Base-by-base conservation (phyloP, 2,113 vertebrate genomes). In the Silurus meridionalis region DNA sequence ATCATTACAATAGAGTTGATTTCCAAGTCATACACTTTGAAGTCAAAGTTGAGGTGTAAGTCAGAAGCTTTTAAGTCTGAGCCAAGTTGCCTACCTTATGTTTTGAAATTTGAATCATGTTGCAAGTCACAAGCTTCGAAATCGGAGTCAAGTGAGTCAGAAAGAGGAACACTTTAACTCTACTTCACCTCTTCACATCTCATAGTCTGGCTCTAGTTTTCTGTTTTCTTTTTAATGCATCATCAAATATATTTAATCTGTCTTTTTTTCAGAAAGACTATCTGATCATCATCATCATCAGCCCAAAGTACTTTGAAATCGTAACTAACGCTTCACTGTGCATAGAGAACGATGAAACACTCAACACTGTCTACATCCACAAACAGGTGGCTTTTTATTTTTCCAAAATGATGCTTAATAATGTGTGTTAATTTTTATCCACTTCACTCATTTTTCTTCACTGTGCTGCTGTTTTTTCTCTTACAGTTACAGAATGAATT, bases 221-320 rank as follows among this genome's bases (percentile, higher is more conserved):
- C 19, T 71, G 77, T 48, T 66, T 57, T 28, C 48, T 50, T 69
- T 48, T 9, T 28, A 19, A 48, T 37, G 23, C 8, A 48, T 13
- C 6, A 21, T 63, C 63, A 57, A 17, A 23, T 28, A n/a, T 79
- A 1, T 58, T 37, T 64, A 7, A 10, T 78, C 5, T 19, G 17
- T 57, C 46, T 72, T 8, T 57, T 48, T 46, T 0, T 90, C 37
- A 96, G 95, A 96, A 95, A 89, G 95, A 95, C 67, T 96, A 95
- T 81, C 88, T 96, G 91, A 96, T 96, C 89, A 96, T 96, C 91
- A 95, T 96, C 88, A 93, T 95, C 89, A 95, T 96, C 93, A 96
- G 95, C 78, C 95, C 95, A 5, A 96, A 96, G 89, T 96, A 96
- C 91, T 91, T 94, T 3, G 91, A 95, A 88, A 94, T 94, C 0